Evolutionary conservation across 2,797 vertebrate genomes (phyloP).

Genomic region (Hypotaenidia philippensis): DNA sequence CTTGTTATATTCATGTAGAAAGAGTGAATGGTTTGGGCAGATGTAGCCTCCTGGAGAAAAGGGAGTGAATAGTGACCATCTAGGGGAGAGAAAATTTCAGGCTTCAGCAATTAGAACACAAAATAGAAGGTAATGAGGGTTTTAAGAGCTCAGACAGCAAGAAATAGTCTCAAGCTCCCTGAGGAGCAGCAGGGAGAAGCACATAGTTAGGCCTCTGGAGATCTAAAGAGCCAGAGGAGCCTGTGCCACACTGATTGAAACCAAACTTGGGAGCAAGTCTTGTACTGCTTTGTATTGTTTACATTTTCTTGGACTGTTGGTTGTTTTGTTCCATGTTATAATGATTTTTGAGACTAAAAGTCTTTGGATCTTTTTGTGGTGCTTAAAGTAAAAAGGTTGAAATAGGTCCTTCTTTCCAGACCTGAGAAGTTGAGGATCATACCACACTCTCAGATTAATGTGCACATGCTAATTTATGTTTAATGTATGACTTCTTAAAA

Average conservation of each 20-base stretch:
- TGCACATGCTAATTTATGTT: rapidly evolving
- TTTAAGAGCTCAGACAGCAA: neutral
- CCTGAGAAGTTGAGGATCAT: neutral
- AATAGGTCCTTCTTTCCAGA: neutral
- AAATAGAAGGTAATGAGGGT: neutral
- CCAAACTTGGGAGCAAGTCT: neutral
- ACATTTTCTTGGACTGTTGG: neutral
- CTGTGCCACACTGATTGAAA: neutral
- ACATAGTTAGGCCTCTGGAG: neutral
- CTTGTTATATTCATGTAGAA: neutral
- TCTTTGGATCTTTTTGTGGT: neutral
- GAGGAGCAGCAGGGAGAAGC: neutral
- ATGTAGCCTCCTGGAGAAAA: neutral
- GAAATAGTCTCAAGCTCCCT: neutral
- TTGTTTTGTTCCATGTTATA: neutral
- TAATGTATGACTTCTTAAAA: neutral
- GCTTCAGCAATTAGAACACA: neutral
- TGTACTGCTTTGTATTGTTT: neutral
- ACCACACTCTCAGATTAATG: neutral
- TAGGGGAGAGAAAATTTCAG: neutral
- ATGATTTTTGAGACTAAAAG: neutral
- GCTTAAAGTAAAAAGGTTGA: neutral
- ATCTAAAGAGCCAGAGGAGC: neutral
- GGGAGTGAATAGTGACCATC: neutral
- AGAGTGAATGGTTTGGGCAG: neutral